phyloP scores from a whole-genome alignment of 2,113 vertebrate genomes.

The Cochlearius cochlearius region DNA sequence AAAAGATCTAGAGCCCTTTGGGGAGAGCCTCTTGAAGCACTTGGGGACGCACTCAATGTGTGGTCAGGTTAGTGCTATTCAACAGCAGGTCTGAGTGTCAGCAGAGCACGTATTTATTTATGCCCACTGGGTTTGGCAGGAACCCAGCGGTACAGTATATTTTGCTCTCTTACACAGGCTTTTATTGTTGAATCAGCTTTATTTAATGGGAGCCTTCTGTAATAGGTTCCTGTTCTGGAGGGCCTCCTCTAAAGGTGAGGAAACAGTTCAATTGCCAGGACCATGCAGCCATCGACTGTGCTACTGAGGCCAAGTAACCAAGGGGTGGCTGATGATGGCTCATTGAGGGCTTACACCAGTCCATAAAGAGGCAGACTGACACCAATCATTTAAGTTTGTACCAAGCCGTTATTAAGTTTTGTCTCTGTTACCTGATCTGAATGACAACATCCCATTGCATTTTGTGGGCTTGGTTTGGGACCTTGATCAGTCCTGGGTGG shows the following conservation, averaged over 20 bases:
- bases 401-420: neutral
- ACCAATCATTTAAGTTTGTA: neutral
- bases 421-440: neutral
- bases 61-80: constrained; percentile 10
- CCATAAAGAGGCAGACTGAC: neutral
- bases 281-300: neutral
- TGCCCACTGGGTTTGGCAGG: constrained; percentile 35
- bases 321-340: neutral
- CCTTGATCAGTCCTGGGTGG: neutral
- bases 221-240: constrained; percentile 29
- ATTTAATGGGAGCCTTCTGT: constrained; percentile 19
- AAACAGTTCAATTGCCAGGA: neutral
- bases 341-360: neutral
- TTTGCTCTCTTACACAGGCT: constrained; percentile 5
- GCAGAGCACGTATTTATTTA: constrained; percentile 47
- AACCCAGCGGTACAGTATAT: neutral
- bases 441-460: neutral
- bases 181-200: constrained; percentile 47
- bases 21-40: neutral
- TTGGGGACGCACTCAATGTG: constrained; percentile 12
- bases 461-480: neutral
- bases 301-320: neutral
- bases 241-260: neutral
- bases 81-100: neutral
- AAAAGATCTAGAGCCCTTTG: neutral